Evolutionary conservation across 1,140 invertebrate genomes (phyloP).

Genomic region (Hycleus phaleratus): DNA sequence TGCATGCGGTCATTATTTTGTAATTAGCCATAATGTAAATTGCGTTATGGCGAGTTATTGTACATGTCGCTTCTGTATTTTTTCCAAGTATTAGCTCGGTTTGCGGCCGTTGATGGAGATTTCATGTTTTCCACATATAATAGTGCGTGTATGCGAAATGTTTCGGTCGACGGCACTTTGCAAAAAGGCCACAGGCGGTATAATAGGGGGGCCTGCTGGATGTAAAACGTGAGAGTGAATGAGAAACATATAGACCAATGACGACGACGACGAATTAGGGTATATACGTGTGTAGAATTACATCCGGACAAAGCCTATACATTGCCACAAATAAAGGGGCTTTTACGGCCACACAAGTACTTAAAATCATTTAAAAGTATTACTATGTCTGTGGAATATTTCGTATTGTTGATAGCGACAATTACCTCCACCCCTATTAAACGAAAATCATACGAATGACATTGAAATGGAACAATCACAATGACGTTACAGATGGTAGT

Average conservation of each 20-base stretch:
- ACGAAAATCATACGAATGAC: too few species aligned
- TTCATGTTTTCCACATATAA: conserved; percentile 17
- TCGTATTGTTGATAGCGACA: background rate
- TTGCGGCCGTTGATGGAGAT: conserved; percentile 13
- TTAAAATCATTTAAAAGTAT: conserved; percentile 17
- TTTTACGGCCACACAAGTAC: conserved; percentile 7
- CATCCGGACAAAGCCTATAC: conserved; percentile 15
- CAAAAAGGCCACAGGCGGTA: conserved; percentile 4
- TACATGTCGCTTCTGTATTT: conserved; percentile 8
- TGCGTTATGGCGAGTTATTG: conserved; percentile 8
- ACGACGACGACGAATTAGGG: conserved; percentile 1
- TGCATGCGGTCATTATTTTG: too few species aligned
- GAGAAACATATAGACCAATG: too few species aligned
- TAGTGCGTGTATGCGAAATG: conserved; percentile 12
- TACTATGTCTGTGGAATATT: conserved; percentile 1
- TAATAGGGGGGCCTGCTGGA: background rate
- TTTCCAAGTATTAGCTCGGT: conserved; percentile 4
- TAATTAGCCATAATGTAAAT: conserved; percentile 13
- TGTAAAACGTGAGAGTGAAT: background rate
- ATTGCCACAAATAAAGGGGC: conserved; percentile 12
- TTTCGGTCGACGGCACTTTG: conserved; percentile 16
- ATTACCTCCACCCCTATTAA: too few species aligned
- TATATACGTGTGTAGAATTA: conserved; percentile 14
- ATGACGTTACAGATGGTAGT: too few species aligned
- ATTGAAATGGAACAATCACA: too few species aligned